Base-by-base conservation (phyloP, 1,140 invertebrate species). In the Drosophila orosa region DNA sequence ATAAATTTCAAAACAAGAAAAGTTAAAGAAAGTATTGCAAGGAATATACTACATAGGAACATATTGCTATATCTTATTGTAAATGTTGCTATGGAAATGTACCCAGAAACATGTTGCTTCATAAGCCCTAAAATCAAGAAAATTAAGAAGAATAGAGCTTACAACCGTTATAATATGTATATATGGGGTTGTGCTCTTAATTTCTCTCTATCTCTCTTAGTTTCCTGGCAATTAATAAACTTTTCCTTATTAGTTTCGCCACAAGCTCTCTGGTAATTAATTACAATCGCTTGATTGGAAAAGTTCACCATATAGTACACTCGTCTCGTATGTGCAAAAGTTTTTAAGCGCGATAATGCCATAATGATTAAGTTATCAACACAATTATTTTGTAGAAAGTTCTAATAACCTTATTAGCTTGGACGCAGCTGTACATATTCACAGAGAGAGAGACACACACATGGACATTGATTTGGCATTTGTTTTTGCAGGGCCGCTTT, bases 381-480 rank as follows among this genome's bases (percentile, higher is more conserved):
- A n/a, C 50, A 54, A 54, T 54, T 54, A 35, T 54, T 54, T 54
- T 54, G 13, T 2, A n/a, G 13, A 54, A 54, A 54, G 50, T 54
- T 54, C 19, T 54, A 35, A 54, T 54, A 54, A 54, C 50, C 50
- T 54, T 54, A 54, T 54, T 54, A 54, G 33, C 31, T 35, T 54
- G 50, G 50, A 35, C 50, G 8, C 31, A 35, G 19, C 13, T 52
- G 50, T 54, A n/a, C 5, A 22, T 33, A 22, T n/a, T n/a, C n/a
- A 31, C 9, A 6, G 1, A 19, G 39, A 39, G 29, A 50, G 35
- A 62, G 44, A 54, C 44, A 54, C 50, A 55, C 47, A 56, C 62
- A 44, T 60, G 47, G 63, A 68, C 81, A 84, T 84, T 84, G 80
- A 80, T 84, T 84, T 74, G 58, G 55, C 63, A 65, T 69, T 85